Evolutionary conservation across 2,113 vertebrate species (phyloP), one percentile per base, ranked within the genome.

Genomic region (Ceyx margarethae): DNA sequence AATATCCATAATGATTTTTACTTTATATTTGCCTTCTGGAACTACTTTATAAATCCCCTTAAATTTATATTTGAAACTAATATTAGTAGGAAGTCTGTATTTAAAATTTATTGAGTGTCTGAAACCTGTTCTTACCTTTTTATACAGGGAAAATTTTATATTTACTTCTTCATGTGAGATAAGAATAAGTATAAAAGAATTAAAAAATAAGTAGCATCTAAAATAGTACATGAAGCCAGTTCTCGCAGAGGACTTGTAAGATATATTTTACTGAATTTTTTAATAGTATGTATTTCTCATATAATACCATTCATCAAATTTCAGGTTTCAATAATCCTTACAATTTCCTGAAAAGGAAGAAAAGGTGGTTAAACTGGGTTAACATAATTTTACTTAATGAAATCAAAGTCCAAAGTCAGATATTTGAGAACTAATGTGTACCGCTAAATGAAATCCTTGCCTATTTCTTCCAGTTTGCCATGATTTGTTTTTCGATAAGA

Each of bases 401-500:
- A 87, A 87, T 87, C 17, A 25, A 94, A 82, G 22, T 53, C 69
- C 57, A 20, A 86, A 93, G 78, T 91, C 57, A 84, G 53, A 64
- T 87, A 91, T 85, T 79, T 91, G 78, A 93, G 87, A 96, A 68
- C 29, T 65, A 68, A 73, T 58, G 3, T 12, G 20, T 72, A 50
- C 76, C 67, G 73, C 45, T 87, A 79, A 90, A 81, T 42, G 3
- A 94, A 90, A 79, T 79, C 42, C 60, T 88, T 93, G 88, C 56
- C 43, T 17, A 37, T 61, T 91, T 72, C 35, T 87, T 76, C 62
- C 23, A 75, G 42, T 87, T 85, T 89, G 35, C 50, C 13, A 28
- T 28, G 21, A 93, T 92, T 78, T 87, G 3, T 66, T 89, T 58
- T 93, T 35, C 79, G 71, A 75, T 92, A 92, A 87, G n/a, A 25